Conservation (phyloP, 2,113 vertebrate species). For the Xyrauchen texanus region DNA sequence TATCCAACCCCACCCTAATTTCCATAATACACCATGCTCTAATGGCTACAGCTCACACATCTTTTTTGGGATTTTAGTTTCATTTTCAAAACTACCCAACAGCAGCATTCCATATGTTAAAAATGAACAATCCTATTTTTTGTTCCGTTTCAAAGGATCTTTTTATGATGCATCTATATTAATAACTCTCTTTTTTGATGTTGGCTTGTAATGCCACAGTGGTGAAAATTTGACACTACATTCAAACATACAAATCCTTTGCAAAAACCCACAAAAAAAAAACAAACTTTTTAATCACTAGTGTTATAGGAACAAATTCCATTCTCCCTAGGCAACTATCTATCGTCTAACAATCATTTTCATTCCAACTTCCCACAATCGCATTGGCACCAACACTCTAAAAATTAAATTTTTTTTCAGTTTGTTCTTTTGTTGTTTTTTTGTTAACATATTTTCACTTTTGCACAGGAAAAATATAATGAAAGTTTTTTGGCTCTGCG, state of each 20-base stretch:
- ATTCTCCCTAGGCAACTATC: neutral
- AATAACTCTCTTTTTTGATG: neutral
- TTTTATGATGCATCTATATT: neutral
- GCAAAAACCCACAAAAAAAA: neutral
- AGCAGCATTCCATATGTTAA: slow-evolving; percentile 68
- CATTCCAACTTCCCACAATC: neutral
- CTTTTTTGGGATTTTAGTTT: neutral
- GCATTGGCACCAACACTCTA: slow-evolving; percentile 35
- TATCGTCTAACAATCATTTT: neutral
- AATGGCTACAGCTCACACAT: slow-evolving; percentile 46
- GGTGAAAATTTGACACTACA: neutral
- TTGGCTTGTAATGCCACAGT: neutral
- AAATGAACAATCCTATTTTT: slow-evolving; percentile 42
- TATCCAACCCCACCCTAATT: too few species aligned
- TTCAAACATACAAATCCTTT: neutral
- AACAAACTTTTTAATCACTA: neutral
- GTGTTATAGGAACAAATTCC: neutral
- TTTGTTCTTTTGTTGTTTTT: slow-evolving; percentile 39
- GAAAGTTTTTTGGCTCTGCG: slow-evolving; percentile 38
- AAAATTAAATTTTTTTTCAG: slow-evolving; percentile 37
- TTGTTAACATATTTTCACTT: slow-evolving; percentile 44
- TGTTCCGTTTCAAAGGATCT: neutral
- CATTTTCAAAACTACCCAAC: slow-evolving; percentile 46
- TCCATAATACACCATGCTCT: slow-evolving; percentile 40
- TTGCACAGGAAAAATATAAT: slow-evolving; percentile 22